phyloP scores from a whole-genome alignment of 2,113 vertebrate species.

The Alethe castanea region DNA sequence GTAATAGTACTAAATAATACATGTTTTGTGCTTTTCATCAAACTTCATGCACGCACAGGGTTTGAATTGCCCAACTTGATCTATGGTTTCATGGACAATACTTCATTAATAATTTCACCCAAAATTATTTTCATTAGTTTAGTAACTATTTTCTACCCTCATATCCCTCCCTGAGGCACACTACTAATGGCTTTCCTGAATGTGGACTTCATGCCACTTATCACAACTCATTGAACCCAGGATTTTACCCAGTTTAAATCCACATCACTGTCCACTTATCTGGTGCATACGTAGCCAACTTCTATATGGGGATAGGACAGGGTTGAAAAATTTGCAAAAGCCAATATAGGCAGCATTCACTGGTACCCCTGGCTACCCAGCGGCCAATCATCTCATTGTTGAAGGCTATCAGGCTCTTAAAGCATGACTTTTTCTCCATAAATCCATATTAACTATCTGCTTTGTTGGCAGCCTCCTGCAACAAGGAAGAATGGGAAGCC shows the following conservation, averaged over 20 bases:
- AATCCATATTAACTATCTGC: neutral
- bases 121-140: neutral
- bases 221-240: neutral
- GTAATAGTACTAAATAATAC: neutral
- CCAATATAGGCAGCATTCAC: neutral
- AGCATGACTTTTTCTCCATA: neutral
- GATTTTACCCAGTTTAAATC: neutral
- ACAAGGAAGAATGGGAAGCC: neutral
- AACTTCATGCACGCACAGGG: neutral
- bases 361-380: neutral
- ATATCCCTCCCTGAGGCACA: fast-evolving
- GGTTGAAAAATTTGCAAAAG: neutral
- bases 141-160: neutral
- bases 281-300: fast-evolving
- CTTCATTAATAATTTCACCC: neutral
- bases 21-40: neutral
- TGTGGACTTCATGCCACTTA: neutral
- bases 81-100: neutral
- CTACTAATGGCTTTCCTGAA: neutral
- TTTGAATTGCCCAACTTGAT: neutral
- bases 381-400: neutral
- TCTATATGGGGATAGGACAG: neutral
- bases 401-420: neutral
- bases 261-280: fast-evolving
- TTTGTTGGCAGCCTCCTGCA: neutral